Base-by-base conservation (phyloP, 2,888 invertebrate species). In the Diaperis boleti region DNA sequence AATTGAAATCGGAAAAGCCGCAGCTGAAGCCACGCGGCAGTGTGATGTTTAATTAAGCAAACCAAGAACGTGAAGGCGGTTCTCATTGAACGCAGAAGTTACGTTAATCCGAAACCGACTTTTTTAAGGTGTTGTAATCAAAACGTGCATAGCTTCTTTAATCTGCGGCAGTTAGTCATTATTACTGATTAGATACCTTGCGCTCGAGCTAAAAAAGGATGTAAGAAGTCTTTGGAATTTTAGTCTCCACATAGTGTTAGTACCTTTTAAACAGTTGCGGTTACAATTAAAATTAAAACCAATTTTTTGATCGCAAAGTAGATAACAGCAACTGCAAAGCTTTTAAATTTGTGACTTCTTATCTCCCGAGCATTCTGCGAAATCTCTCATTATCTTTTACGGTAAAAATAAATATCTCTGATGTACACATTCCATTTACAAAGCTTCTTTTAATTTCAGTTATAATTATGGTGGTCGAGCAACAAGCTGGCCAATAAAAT, bases 401-500 rank as follows among this genome's bases (percentile, higher is more conserved):
- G n/a, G n/a, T 26, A 26, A 26, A 26, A 26, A 26, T 26, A 26
- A 26, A 26, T 3, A n/a, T n/a, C 26, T 26, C 26, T 26, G 1
- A 26, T 26, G 47, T 47, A 31, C 7, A 47, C 29, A 47, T 31
- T 47, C 26, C 14, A 17, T 39, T 39, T 14, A 17, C 15, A 39
- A 39, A 39, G 15, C 15, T 17, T 39, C 39, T 39, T 39, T 39
- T 39, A 39, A 39, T 39, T 39, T 35, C 35, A 11, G 20, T 50
- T 11, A 35, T 50, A 35, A 50, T 35, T 50, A 35, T 35, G 35
- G 49, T 29, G 49, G 49, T 50, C 14, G 14, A 39, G 41, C 39
- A 49, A 49, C 33, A 26, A 49, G 15, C 31, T 14, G 41, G 15
- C 17, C 56, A 37, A 49, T 59, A 59, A 59, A 59, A 37, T 49